Conservation (phyloP, 2,797 vertebrate species). For the Hyperoplus lanceolatus region DNA sequence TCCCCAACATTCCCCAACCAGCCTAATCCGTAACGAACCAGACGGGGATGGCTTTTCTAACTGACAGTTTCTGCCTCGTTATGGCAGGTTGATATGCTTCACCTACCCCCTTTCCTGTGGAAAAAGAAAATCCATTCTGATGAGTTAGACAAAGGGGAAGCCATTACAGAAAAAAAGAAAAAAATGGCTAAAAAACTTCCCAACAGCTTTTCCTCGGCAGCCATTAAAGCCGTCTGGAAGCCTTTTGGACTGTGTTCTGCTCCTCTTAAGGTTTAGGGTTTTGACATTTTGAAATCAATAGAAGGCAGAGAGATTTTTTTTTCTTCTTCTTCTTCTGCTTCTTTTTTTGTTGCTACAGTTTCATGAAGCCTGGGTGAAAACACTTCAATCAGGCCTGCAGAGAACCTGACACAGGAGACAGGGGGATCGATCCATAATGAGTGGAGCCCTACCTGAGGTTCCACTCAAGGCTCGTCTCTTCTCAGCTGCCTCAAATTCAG, state of each 20-base stretch:
- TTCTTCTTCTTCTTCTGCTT: too few relatives aligned
- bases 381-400: slow-evolving; percentile 84
- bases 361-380: slow-evolving; percentile 80
- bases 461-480: slow-evolving; percentile 67
- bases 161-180: slow-evolving; percentile 78
- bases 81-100: slow-evolving; percentile 78
- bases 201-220: slow-evolving; percentile 73
- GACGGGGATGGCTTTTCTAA: slow-evolving; percentile 75
- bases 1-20: slow-evolving; percentile 77
- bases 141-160: slow-evolving; percentile 75
- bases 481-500: slow-evolving; percentile 65
- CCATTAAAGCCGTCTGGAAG: slow-evolving; percentile 80
- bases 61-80: slow-evolving; percentile 81
- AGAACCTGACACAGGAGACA: slow-evolving; percentile 81
- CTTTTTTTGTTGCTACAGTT: slow-evolving; percentile 64
- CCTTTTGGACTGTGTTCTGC: slow-evolving; percentile 80
- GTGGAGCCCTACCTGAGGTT: slow-evolving; percentile 80
- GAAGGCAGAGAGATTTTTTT: slow-evolving; percentile 76
- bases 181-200: slow-evolving; percentile 79
- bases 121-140: slow-evolving; percentile 79
- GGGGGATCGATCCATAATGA: slow-evolving; percentile 82
- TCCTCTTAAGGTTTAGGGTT: slow-evolving; percentile 81
- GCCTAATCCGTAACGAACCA: slow-evolving; percentile 83
- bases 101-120: slow-evolving; percentile 60
- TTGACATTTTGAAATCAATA: slow-evolving; percentile 88